Evolutionary conservation across 2,888 invertebrate genomes (phyloP).

Genomic region (Eristalis arbustorum): DNA sequence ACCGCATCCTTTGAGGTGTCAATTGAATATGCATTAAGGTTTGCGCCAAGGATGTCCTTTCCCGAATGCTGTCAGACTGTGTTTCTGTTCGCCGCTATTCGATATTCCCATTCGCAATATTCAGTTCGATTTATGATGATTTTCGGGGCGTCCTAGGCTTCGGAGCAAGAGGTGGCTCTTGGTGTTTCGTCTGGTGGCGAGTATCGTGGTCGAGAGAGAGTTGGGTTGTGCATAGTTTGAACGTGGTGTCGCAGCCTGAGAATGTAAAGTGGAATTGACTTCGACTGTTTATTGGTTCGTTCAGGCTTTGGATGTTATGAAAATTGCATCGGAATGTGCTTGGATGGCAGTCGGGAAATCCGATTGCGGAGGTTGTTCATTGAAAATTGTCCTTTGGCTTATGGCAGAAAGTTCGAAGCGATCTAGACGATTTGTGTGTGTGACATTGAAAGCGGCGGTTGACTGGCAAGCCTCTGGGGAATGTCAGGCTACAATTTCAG

Average conservation of each 20-base stretch:
- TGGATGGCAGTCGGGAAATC: slow-evolving; percentile 5
- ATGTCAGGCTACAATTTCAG: background rate
- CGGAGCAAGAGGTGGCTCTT: slow-evolving; percentile 16
- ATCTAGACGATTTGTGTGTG: background rate
- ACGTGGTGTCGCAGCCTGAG: slow-evolving; percentile 38
- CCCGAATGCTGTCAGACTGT: slow-evolving; percentile 38
- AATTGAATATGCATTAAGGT: slow-evolving; percentile 67
- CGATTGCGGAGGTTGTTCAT: slow-evolving; percentile 21
- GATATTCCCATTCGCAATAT: slow-evolving; percentile 60
- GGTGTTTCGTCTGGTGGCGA: slow-evolving; percentile 35
- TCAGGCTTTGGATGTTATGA: slow-evolving; percentile 26
- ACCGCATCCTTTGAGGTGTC: slow-evolving; percentile 57
- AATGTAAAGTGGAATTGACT: slow-evolving; percentile 40
- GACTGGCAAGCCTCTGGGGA: background rate
- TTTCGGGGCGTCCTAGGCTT: slow-evolving; percentile 1
- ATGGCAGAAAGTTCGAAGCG: background rate
- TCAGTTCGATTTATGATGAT: slow-evolving; percentile 57
- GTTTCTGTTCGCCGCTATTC: slow-evolving; percentile 44
- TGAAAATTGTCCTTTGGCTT: slow-evolving; percentile 29
- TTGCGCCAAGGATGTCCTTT: slow-evolving; percentile 11
- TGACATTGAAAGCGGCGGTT: background rate
- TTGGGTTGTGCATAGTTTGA: slow-evolving; percentile 7
- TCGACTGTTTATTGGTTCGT: slow-evolving; percentile 30
- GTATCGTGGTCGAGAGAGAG: slow-evolving; percentile 8
- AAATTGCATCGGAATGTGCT: slow-evolving; percentile 31